Evolutionary conservation across 2,888 invertebrate species (phyloP), one percentile per base, ranked within the genome.

Genomic region (Drosophila anomalata): DNA sequence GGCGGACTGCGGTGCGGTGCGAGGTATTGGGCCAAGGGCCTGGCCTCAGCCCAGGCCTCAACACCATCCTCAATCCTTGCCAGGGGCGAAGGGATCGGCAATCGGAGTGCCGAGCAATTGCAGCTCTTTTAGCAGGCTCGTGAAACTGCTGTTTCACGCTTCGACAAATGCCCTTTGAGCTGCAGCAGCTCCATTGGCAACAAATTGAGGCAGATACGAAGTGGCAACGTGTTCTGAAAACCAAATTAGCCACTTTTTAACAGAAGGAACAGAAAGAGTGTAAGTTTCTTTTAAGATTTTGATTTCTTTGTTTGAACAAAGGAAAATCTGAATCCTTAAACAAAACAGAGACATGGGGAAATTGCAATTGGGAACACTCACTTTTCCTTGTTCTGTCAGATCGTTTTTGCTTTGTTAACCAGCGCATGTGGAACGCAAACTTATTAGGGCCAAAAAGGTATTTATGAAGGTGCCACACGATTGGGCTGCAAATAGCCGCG

Each of bases 131-230:
- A 36, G 17, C 26, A 14, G 31, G 62, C 84, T 87, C 81, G 79
- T 82, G 86, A 86, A 86, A 83, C 86, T 83, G 83, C 76, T 79
- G 86, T 79, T 84, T 88, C 86, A 84, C 88, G 86, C 88, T 79
- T 73, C 83, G 63, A 81, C 75, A 79, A 87, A 78, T 74, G 83
- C 80, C 69, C 76, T 85, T 82, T 82, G 79, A 73, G 75, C 56
- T 55, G 24, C 41, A 42, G 26, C 54, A 66, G 58, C 60, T 56
- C 58, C 55, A 61, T 6, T 12, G 57, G 58, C 78, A 80, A 83
- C 86, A 86, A 88, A 73, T 88, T 88, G 84, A 76, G 74, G 63
- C 75, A 73, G 68, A 78, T 68, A 78, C 71, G 62, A 61, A 47
- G 54, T 62, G 48, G 73, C 65, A 61, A 59, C 58, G 31, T 46